These are phyloP conservation scores for Baronia brevicornis DNA, from an alignment of 2,888 invertebrate species.

Conservation along the genomic window DNA sequence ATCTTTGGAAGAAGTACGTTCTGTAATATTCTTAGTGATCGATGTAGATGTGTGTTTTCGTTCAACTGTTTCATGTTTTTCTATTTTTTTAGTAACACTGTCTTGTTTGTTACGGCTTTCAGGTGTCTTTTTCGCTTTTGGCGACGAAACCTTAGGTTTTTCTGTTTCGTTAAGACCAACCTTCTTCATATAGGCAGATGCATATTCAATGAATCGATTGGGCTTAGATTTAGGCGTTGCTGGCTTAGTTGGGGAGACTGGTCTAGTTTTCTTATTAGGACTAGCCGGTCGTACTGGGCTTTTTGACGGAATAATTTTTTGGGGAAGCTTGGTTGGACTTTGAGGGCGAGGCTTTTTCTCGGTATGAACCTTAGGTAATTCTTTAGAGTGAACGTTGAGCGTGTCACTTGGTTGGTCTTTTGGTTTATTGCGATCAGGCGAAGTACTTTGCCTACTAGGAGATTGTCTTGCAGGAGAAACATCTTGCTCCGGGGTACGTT, in stretches of 20 bases:
- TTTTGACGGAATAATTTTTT: constrained; percentile 35
- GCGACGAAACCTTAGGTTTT: constrained; percentile 40
- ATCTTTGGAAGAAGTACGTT: constrained; percentile 49
- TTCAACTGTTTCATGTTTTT: constrained; percentile 27
- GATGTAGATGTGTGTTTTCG: constrained; percentile 30
- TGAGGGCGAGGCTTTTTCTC: constrained; percentile 34
- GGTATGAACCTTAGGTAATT: constrained; percentile 26
- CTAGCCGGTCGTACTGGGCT: constrained; percentile 48
- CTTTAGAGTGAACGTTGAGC: constrained; percentile 43
- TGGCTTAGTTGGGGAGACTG: constrained; percentile 50
- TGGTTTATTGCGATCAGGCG: constrained; percentile 20
- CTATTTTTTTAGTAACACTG: constrained; percentile 18
- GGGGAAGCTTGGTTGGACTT: constrained; percentile 45
- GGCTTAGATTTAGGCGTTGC: constrained; percentile 45
- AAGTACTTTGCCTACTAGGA: constrained; percentile 9
- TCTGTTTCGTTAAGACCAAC: constrained; percentile 53
- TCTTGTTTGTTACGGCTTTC: constrained; percentile 18
- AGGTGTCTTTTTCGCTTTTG: constrained; percentile 35
- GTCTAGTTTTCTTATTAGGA: constrained; percentile 55
- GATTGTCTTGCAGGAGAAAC: constrained; percentile 7
- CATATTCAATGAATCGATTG: constrained; percentile 63
- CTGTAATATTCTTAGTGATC: constrained; percentile 33
- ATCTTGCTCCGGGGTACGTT: constrained; percentile 16
- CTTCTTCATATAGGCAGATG: constrained; percentile 68
- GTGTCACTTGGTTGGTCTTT: constrained; percentile 28